A percentile compares a stretch with the other conserved stretches of the same genome.
Conservation (phyloP, 1,140 invertebrate species). For the Hypsibius dujardini region DNA sequence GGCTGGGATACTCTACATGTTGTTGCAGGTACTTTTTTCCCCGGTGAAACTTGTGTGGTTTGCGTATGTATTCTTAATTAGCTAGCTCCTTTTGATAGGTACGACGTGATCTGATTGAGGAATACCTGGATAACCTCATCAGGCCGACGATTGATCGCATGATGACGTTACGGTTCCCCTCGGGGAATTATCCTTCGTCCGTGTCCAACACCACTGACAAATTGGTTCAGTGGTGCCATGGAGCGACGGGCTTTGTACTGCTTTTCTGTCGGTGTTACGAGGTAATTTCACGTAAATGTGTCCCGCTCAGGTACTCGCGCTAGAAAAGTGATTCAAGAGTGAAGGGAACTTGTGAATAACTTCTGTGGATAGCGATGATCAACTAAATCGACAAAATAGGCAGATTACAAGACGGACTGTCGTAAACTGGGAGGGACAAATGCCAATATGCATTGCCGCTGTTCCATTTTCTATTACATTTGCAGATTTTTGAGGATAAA, state of each 20-base stretch:
- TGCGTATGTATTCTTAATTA: neutral
- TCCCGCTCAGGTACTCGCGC: neutral
- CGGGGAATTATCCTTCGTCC: slow-evolving; percentile 71
- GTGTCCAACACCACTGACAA: slow-evolving; percentile 49
- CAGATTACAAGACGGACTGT: too few species aligned
- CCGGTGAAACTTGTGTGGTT: neutral
- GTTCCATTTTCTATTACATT: slow-evolving; percentile 21
- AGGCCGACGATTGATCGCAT: slow-evolving; percentile 49
- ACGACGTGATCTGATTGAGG: slow-evolving; percentile 29
- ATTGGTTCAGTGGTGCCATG: slow-evolving; percentile 87
- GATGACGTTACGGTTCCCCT: slow-evolving; percentile 42
- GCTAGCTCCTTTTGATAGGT: neutral
- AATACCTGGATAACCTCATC: slow-evolving; percentile 37
- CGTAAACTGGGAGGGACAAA: too few species aligned
- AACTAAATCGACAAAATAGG: neutral
- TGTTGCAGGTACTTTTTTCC: slow-evolving; percentile 46
- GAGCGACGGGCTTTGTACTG: slow-evolving; percentile 66
- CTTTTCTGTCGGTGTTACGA: slow-evolving; percentile 54
- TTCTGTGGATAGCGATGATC: slow-evolving; percentile 5
- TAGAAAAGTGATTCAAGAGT: neutral
- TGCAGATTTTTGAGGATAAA: slow-evolving; percentile 45
- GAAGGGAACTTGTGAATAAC: slow-evolving; percentile 5
- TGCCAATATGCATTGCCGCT: neutral
- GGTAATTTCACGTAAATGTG: slow-evolving; percentile 34
- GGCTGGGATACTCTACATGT: slow-evolving; percentile 59